These are phyloP conservation scores for Percopsis transmontana DNA, from an alignment of 2,113 vertebrate species.

Conservation along the genomic window DNA sequence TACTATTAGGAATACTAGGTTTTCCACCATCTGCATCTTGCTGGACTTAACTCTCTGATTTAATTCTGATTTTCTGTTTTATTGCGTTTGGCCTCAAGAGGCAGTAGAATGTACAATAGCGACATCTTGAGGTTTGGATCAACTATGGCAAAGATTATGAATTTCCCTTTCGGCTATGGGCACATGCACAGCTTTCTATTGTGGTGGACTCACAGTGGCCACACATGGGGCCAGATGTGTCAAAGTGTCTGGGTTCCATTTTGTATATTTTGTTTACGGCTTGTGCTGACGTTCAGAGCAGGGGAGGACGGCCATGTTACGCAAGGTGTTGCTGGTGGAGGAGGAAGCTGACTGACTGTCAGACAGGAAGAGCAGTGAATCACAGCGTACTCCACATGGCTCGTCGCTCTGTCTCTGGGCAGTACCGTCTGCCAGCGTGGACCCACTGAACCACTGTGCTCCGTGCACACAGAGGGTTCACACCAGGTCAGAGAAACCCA, in stretches of 20 bases:
- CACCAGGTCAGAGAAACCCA: constrained; percentile 25
- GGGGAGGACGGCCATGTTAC: constrained; percentile 10
- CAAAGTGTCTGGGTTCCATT: neutral
- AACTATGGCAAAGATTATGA: too few species aligned
- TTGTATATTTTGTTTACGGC: constrained; percentile 14
- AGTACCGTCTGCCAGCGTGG: constrained; percentile 32
- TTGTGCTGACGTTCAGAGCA: constrained; percentile 20
- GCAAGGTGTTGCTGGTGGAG: constrained; percentile 1
- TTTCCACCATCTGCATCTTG: too few species aligned
- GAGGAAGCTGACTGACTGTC: constrained; percentile 12
- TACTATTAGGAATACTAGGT: too few species aligned
- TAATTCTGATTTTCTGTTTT: too few species aligned
- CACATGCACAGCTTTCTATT: neutral
- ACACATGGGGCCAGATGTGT: neutral
- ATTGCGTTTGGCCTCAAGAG: too few species aligned
- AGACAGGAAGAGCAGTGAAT: constrained; percentile 23
- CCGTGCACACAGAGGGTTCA: constrained; percentile 25
- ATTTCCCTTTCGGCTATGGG: neutral
- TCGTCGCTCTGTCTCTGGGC: constrained; percentile 23
- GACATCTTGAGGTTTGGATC: too few species aligned
- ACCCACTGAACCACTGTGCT: constrained; percentile 30
- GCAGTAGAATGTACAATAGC: too few species aligned
- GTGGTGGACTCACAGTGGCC: too few species aligned
- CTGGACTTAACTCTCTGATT: too few species aligned
- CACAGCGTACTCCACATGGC: constrained; percentile 6